Evolutionary conservation across 2,888 invertebrate genomes (phyloP), one percentile per base, ranked within the genome.

Genomic region (Caenorhabditis auriculariae): DNA sequence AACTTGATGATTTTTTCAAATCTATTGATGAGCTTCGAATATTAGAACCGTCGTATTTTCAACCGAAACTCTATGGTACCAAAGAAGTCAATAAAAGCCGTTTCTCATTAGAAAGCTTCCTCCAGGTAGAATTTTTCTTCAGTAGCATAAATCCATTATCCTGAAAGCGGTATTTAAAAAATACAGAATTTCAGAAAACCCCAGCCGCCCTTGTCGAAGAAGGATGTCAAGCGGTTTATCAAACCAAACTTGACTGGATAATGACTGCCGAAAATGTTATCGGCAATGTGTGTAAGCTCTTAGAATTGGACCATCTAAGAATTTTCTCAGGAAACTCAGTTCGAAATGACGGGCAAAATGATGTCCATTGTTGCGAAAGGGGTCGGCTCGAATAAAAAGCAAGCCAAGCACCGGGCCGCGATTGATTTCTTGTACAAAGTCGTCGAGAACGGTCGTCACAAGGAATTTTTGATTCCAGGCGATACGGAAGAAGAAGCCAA

Each of bases 341-440:
- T 61, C 44, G 55, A 48, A 26, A 54, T 60, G 50, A 42, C 46
- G 1, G 41, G 63, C 23, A n/a, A 2, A 3, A 27, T 66, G 23
- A 26, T 29, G 17, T 59, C 48, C 9, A 41, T 56, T 12, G 37
- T 39, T 4, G 52, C 42, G 3, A 24, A 26, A 19, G 69, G 58
- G 1, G 29, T 28, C 15, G 54, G 39, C 4, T 39, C 29, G 24
- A 56, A 48, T 7, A 72, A 69, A 47, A 65, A 69, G 47, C 6
- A 17, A 2, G 69, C 67, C 5, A 72, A 69, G 29, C 72, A 72
- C 4, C 51, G 48, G 19, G 72, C 69, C 4, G 63, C 66, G 2
- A 32, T 54, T 0, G 51, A 48, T 3, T 59, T 52, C 47, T 37
- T 64, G 29, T 51, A 29, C 15, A 35, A 49, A n/a, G 47, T 58